Base-by-base conservation (phyloP, 2,888 invertebrate genomes). In the Meandrusa payeni region DNA sequence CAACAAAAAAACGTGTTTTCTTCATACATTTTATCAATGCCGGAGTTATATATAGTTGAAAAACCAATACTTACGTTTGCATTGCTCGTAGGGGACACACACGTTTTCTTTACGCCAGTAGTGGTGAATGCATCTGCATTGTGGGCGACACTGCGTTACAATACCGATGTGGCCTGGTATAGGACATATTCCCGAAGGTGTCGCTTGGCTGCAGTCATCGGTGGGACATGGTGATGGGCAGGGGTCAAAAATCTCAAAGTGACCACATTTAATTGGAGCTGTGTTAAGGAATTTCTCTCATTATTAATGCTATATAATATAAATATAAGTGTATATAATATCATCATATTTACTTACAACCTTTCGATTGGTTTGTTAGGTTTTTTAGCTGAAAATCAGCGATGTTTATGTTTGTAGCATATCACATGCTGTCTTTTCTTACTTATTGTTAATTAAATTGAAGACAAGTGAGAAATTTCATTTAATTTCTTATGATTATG, bases 51-150 rank as follows among this genome's bases (percentile, higher is more conserved):
- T n/a, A n/a, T n/a, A n/a, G n/a, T n/a, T n/a, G n/a, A n/a, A n/a
- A n/a, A n/a, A n/a, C n/a, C 4, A 28, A 37, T 41, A 33, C 64
- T 65, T 57, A 67, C 67, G 55, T 13, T 34, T 28, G 26, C 75
- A 74, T 19, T 63, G 33, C 7, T 47, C 50, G 44, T 61, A 66
- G n/a, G 71, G 72, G 2, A 75, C 64, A 19, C 75, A 76, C 1
- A 40, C 48, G 1, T 64, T 64, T 24, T 66, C 48, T 0, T 57
- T 46, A 23, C 66, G 64, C 60, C 70, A 64, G 38, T 63, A 69
- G 0, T 52, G 54, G 4, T 59, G 36, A 1, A 54, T 55, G 41
- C 76, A 76, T 9, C 63, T 46, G 29, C 76, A 76, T 9, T 45
- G 49, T 0, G 76, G 76, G 0, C 41, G n/a, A 33, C 57, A 57